Evolutionary conservation across 2,888 invertebrate genomes (phyloP).

Genomic region (Spisula subtruncata): DNA sequence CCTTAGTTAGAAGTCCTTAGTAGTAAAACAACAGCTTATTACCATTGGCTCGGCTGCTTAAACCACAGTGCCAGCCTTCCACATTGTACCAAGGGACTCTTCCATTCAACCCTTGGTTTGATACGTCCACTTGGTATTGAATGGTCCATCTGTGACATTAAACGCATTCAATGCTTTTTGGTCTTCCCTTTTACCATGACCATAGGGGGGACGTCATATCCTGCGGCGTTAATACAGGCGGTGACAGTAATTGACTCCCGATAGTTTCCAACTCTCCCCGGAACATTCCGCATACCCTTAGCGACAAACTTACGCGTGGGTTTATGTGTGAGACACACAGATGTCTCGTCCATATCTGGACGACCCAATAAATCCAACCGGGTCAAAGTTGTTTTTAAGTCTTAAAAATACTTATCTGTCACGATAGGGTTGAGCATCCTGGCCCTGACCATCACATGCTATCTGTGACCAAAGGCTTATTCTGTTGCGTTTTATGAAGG

Average conservation of each 20-base stretch:
- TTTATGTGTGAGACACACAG: too few species aligned
- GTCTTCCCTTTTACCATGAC: constrained; percentile 44
- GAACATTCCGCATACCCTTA: too few species aligned
- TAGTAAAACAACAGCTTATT: constrained; percentile 32
- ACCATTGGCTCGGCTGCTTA: constrained; percentile 17
- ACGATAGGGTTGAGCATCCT: constrained; percentile 22
- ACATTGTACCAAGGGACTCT: constrained; percentile 54
- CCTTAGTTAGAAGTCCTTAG: constrained; percentile 22
- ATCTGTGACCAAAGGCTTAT: neutral
- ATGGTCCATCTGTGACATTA: constrained; percentile 23
- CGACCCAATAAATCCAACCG: too few species aligned
- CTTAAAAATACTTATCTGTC: too few species aligned
- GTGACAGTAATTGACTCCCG: constrained; percentile 47
- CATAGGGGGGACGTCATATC: constrained; percentile 47
- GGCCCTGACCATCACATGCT: neutral
- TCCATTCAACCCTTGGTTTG: constrained; percentile 67
- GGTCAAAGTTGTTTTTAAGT: too few species aligned
- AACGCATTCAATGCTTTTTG: constrained; percentile 20
- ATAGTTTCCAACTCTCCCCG: too few species aligned
- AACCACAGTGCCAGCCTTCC: constrained; percentile 46
- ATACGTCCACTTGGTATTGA: constrained; percentile 48
- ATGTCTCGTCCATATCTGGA: too few species aligned
- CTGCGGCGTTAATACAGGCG: constrained; percentile 61
- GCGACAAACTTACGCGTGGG: too few species aligned
- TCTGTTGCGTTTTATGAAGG: neutral